These are phyloP conservation scores for Cariama cristata DNA, from an alignment of 2,113 vertebrate species.

Conservation along the genomic window DNA sequence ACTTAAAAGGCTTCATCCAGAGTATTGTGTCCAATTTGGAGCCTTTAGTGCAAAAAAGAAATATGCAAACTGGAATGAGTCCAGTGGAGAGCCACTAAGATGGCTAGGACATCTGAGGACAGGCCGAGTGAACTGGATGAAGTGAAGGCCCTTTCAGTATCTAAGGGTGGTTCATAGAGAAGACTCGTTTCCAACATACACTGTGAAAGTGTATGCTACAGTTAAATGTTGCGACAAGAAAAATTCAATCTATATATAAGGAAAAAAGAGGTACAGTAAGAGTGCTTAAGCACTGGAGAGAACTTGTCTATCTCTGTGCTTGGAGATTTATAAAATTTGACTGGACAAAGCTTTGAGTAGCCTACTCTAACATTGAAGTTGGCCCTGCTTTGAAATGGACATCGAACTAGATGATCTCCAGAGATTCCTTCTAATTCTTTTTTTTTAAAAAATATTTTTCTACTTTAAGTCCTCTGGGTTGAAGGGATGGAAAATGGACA, in stretches of 20 bases:
- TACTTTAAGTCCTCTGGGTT: neutral
- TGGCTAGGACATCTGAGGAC: neutral
- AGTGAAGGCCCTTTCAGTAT: neutral
- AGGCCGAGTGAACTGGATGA: neutral
- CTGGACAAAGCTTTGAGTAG: neutral
- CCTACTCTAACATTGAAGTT: neutral
- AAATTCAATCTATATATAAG: neutral
- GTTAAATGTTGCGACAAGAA: neutral
- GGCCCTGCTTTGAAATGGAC: neutral
- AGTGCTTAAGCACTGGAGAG: neutral
- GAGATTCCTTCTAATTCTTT: neutral
- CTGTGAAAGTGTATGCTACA: neutral
- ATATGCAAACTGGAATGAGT: neutral
- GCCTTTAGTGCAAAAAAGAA: neutral
- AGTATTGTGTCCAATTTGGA: neutral
- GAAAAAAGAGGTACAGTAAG: neutral
- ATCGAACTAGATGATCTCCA: neutral
- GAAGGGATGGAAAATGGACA: neutral
- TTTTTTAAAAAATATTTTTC: neutral
- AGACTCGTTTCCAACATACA: rapidly evolving
- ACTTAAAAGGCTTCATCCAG: neutral
- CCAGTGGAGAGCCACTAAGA: neutral
- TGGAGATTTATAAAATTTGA: neutral
- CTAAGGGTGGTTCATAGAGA: neutral
- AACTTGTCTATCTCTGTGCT: neutral